A percentile compares a stretch with the other conserved stretches of the same genome.
phyloP scores from a whole-genome alignment of 1,140 invertebrate genomes.

The Drosophila nigrodunni region DNA sequence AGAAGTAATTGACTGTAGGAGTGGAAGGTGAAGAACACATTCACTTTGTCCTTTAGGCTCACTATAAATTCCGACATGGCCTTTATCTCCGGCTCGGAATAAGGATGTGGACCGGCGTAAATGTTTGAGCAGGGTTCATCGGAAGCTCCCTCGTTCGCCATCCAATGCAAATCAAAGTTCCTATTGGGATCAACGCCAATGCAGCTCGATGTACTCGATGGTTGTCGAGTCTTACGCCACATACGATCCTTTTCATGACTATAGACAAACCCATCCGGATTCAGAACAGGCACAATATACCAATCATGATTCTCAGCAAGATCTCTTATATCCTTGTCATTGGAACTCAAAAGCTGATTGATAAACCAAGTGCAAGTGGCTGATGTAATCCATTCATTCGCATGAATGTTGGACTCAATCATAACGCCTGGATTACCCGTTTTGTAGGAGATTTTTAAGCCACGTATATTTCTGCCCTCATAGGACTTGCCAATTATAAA shows the following conservation, averaged over 20 bases:
- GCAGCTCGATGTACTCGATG: constrained; percentile 82
- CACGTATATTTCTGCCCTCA: constrained; percentile 87
- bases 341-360: constrained; percentile 84
- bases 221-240: constrained; percentile 86
- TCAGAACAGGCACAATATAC: constrained; percentile 89
- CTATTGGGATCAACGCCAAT: constrained; percentile 89
- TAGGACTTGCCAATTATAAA: constrained; percentile 84
- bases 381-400: constrained; percentile 87
- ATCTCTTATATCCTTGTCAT: constrained; percentile 67
- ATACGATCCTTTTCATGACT: constrained; percentile 85
- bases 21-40: constrained; percentile 86
- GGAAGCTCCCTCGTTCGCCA: constrained; percentile 82
- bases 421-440: constrained; percentile 85
- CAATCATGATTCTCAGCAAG: constrained; percentile 86
- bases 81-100: constrained; percentile 91
- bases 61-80: constrained; percentile 87
- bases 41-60: constrained; percentile 84
- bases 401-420: constrained; percentile 86
- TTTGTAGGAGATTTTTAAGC: constrained; percentile 87
- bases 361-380: constrained; percentile 86
- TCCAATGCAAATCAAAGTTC: constrained; percentile 89
- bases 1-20: constrained; percentile 85
- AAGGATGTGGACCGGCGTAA: constrained; percentile 89
- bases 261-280: constrained; percentile 91
- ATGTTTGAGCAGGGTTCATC: constrained; percentile 87